phyloP scores from a whole-genome alignment of 2,888 invertebrate species.

The Nysson spinosus region DNA sequence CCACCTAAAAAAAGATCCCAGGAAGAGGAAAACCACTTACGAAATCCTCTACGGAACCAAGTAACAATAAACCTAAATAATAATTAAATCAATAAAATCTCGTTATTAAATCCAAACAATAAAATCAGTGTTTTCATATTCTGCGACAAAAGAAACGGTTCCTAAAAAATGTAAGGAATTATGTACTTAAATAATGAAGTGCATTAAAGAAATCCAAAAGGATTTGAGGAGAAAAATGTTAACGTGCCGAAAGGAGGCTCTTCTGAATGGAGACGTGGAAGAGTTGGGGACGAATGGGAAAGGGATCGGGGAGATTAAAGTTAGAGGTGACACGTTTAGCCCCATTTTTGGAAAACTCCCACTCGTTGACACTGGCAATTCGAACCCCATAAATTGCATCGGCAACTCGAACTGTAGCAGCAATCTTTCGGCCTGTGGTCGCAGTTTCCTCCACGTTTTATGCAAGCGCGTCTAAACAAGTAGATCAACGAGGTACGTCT shows the following conservation, averaged over 20 bases:
- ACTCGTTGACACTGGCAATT: slow-evolving; percentile 93
- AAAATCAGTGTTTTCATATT: too few species aligned
- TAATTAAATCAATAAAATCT: too few species aligned
- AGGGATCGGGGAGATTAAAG: background rate
- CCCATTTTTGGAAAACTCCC: slow-evolving; percentile 94
- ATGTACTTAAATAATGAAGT: background rate
- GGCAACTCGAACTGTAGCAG: slow-evolving; percentile 91
- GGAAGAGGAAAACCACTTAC: background rate
- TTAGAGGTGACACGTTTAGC: slow-evolving; percentile 78
- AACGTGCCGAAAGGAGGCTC: background rate
- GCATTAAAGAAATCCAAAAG: background rate
- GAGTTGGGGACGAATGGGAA: slow-evolving; percentile 1
- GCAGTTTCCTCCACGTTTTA: slow-evolving; percentile 89
- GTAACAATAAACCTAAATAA: background rate
- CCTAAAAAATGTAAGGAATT: background rate
- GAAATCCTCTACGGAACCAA: background rate
- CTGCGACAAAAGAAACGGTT: background rate
- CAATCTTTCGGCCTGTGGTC: slow-evolving; percentile 91
- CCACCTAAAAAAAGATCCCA: background rate
- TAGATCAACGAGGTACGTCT: slow-evolving; percentile 90
- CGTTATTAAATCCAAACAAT: too few species aligned
- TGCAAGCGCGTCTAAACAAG: slow-evolving; percentile 91
- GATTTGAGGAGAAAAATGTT: background rate
- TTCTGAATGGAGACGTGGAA: background rate
- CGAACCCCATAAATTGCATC: slow-evolving; percentile 93